Base-by-base conservation (phyloP, 2,888 invertebrate species). In the Dimorphilus gyrociliatus region DNA sequence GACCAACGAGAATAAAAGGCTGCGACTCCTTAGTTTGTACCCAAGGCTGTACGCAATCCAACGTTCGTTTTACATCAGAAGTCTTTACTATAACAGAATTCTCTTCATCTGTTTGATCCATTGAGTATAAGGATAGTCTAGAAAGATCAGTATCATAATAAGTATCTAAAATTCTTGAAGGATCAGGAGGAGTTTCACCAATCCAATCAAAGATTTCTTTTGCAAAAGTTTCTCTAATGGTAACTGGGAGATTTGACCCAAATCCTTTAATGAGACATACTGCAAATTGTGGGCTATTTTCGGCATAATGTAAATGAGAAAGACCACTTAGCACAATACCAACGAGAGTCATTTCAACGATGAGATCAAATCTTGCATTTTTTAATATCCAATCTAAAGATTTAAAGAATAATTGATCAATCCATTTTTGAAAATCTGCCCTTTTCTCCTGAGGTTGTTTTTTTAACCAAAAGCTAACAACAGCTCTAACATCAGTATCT, bases 1-100 rank as follows among this genome's bases (percentile, higher is more conserved):
- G 75, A 1, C 85, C 86, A 19, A 79, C 71, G n/a, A 88, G 58
- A 27, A 85, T 66, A 44, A 84, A 76, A n/a, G 81, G 73, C 45
- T 73, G 69, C 23, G 69, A 68, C 23, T 65, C 65, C 33, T 68
- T 65, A 14, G 63, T 49, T 19, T 65, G 54, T 5, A 78, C 59
- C 70, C 74, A 72, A 1, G 64, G 62, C 23, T 62, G 56, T 31
- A 81, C 61, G 28, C 67, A 68, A 47, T 73, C 71, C 32, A 75
- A 53, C 37, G 71, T 69, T 21, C 72, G 64, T 48, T 72, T 69
- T 0, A 76, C 69, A 49, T 73, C 71, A 1, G 73, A 70, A 0
- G 79, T 80, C 41, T 64, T n/a, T n/a, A n/a, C n/a, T n/a, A n/a
- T n/a, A n/a, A n/a, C n/a, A n/a, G n/a, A n/a, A n/a, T n/a, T n/a